Conservation (phyloP, 2,113 vertebrate genomes). For the Hyperopisus bebe region DNA sequence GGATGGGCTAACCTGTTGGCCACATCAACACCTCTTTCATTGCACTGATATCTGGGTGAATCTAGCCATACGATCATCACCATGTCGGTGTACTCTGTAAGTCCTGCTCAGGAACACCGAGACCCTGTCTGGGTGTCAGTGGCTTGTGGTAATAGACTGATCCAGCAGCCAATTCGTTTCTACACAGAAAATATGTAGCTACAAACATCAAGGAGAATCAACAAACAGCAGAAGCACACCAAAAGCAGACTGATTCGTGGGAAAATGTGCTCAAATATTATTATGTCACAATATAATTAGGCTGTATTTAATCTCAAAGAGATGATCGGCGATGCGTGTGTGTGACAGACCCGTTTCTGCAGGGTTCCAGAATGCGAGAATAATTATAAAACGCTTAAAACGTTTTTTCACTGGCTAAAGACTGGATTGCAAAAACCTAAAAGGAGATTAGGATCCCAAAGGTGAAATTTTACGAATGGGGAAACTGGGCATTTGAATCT, state of each 20-base stretch:
- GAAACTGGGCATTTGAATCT: not conserved
- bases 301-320: not conserved
- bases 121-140: not conserved
- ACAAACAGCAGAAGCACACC: not conserved
- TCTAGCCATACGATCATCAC: not conserved
- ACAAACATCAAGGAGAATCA: not conserved
- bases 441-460: not conserved
- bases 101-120: not conserved
- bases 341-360: not conserved
- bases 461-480: not conserved
- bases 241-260: not conserved
- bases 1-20: not conserved
- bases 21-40: not conserved
- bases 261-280: not conserved
- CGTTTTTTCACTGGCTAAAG: not conserved
- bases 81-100: not conserved
- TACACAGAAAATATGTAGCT: not conserved
- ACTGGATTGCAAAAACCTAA: no score
- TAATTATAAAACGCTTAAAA: not conserved
- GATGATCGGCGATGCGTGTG: not conserved
- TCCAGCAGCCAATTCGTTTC: not conserved
- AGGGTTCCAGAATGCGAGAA: not conserved
- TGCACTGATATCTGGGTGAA: not conserved
- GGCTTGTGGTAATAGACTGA: not conserved
- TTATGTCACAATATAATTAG: not conserved